Evolutionary conservation across 2,888 invertebrate species (phyloP).

Genomic region (Catocala sponsa): DNA sequence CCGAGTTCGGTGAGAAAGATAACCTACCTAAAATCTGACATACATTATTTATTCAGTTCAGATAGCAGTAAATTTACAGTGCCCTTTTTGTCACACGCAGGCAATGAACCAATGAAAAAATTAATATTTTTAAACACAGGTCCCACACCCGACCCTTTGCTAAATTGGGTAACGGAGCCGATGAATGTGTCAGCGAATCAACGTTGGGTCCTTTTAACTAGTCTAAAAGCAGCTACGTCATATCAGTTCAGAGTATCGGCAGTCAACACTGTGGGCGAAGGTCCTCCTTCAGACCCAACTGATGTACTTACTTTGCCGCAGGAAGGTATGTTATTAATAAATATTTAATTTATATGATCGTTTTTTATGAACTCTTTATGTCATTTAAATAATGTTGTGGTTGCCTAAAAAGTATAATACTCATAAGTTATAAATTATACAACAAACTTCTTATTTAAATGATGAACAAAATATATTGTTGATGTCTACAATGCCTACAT

Average conservation of each 20-base stretch:
- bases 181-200: conserved; percentile 94
- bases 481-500: conserved; percentile 17
- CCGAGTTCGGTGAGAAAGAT: conserved; percentile 91
- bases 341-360: background rate
- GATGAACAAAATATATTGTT: too few species aligned
- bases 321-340: conserved; percentile 92
- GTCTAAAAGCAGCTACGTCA: conserved; percentile 97
- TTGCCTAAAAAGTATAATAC: background rate
- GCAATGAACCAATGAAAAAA: background rate
- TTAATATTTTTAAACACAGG: conserved; percentile 81
- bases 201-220: conserved; percentile 93
- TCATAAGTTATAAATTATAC: background rate
- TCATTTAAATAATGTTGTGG: background rate
- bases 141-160: conserved; percentile 94
- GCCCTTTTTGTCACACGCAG: background rate
- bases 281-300: conserved; percentile 96
- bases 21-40: too few species aligned
- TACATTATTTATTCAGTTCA: too few species aligned
- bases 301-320: conserved; percentile 97
- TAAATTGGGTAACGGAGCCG: conserved; percentile 96
- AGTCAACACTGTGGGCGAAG: conserved; percentile 98
- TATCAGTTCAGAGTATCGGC: conserved; percentile 99
- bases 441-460: background rate
- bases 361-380: background rate
- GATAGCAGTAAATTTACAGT: too few species aligned